Percentiles rank a stretch among this genome's conserved stretches.
phyloP scores from a whole-genome alignment of 2,888 invertebrate genomes.

The Ctena decussata region DNA sequence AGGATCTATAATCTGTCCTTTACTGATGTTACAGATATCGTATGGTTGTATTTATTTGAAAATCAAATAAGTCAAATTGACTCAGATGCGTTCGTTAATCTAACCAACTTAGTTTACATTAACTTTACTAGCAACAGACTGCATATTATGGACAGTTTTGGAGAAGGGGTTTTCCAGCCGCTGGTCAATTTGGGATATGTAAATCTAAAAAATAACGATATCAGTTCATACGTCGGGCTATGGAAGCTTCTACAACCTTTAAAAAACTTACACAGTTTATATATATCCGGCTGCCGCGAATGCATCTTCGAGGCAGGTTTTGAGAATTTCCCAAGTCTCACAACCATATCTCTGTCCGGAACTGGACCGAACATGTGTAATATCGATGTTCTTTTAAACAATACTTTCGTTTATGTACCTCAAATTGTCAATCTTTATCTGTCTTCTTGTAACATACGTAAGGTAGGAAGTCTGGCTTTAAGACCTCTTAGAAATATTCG shows the following conservation, averaged over 20 bases:
- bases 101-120: neutral
- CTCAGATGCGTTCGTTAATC: slow-evolving; percentile 1
- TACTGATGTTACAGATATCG: neutral
- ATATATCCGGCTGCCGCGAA: neutral
- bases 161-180: neutral
- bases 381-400: neutral
- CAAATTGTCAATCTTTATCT: slow-evolving; percentile 17
- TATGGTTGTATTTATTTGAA: neutral
- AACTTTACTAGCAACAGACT: neutral
- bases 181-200: neutral
- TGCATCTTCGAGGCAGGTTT: slow-evolving; percentile 25
- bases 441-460: slow-evolving; percentile 34
- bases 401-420: slow-evolving; percentile 24
- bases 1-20: neutral
- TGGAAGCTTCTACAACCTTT: neutral
- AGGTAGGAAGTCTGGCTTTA: slow-evolving; percentile 21
- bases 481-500: slow-evolving; percentile 30
- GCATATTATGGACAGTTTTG: neutral
- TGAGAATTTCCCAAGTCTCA: slow-evolving; percentile 22
- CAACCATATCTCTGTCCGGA: slow-evolving; percentile 4
- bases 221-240: neutral
- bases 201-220: neutral
- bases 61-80: neutral
- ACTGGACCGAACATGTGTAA: neutral
- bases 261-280: slow-evolving; percentile 2